phyloP scores from a whole-genome alignment of 2,888 invertebrate species.

The Epirrhoe tristata region DNA sequence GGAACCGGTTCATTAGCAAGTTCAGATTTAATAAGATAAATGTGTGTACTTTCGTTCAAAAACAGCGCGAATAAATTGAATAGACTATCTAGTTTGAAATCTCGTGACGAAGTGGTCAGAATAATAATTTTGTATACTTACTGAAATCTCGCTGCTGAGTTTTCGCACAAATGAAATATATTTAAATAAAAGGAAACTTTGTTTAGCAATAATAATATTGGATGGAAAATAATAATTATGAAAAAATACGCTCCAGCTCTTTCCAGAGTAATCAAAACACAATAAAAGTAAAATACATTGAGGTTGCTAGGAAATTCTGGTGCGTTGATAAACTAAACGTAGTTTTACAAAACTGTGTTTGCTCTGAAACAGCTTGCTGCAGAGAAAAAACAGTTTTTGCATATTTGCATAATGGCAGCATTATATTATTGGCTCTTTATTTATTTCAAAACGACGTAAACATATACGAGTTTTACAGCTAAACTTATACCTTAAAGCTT shows the following conservation, averaged over 20 bases:
- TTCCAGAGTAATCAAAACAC: too few species aligned
- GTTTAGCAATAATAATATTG: too few species aligned
- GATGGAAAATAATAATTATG: too few species aligned
- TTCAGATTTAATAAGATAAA: constrained; percentile 39
- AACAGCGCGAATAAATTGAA: constrained; percentile 5
- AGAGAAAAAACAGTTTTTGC: too few species aligned
- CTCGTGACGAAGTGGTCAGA: not conserved
- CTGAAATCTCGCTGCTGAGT: not conserved
- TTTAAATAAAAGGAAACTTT: not conserved
- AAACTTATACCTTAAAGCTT: constrained; percentile 1
- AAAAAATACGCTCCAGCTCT: too few species aligned
- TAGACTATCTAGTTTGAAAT: not conserved
- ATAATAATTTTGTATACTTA: not conserved
- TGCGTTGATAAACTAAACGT: too few species aligned
- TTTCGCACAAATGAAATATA: not conserved
- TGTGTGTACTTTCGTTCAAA: constrained; percentile 19
- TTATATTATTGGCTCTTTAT: too few species aligned
- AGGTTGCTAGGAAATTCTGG: too few species aligned
- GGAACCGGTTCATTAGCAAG: constrained; percentile 35
- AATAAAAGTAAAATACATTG: too few species aligned
- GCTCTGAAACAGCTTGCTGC: too few species aligned
- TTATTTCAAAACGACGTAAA: not conserved
- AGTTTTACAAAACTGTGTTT: too few species aligned
- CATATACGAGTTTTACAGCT: not conserved
- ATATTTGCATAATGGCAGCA: too few species aligned